Evolutionary conservation across 2,113 vertebrate species (phyloP), one percentile per base, ranked within the genome.

Genomic region (Rhinolophus ferrumequinum): DNA sequence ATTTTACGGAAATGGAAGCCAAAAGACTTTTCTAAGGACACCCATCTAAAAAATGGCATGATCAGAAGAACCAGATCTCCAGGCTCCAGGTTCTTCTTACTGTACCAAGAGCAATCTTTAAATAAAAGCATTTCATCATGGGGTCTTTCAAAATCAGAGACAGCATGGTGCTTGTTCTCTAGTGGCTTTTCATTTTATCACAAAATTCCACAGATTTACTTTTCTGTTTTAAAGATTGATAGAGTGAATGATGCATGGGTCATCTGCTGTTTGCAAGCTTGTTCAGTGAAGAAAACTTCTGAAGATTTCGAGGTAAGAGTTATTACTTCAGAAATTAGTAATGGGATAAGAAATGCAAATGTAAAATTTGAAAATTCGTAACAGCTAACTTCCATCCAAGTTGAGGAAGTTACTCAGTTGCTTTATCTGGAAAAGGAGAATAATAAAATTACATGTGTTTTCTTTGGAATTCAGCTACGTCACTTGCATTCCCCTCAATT

Each of bases 391-490:
- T 76, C 10, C 92, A 30, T 95, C 91, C 28, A 96, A 84, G 79
- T 12, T 87, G 54, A 92, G 15, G 88, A 77, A 92, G 22, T 85
- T 95, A 41, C 12, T 92, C 66, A 52, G 2, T 77, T 85, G 21
- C 50, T 93, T 87, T 77, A 72, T 84, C 47, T 93, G 81, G n/a
- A 79, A 81, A 83, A 96, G 41, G 44, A 93, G 26, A 80, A 90
- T 75, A 96, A 76, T 66, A 92, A 86, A 92, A 90, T 82, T 75
- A n/a, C 21, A 26, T 88, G 21, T 93, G 12, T 95, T 92, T 96
- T 85, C 41, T 93, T 52, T 90, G 5, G 35, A 96, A 91, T 94
- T 92, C 22, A 88, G n/a, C 47, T 73, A 41, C 58, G 88, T 93
- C 58, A 94, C 33, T 75, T 64, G 52, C 30, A 77, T 88, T 90